Conservation (phyloP, 2,113 vertebrate genomes). For the Ovibos moschatus region DNA sequence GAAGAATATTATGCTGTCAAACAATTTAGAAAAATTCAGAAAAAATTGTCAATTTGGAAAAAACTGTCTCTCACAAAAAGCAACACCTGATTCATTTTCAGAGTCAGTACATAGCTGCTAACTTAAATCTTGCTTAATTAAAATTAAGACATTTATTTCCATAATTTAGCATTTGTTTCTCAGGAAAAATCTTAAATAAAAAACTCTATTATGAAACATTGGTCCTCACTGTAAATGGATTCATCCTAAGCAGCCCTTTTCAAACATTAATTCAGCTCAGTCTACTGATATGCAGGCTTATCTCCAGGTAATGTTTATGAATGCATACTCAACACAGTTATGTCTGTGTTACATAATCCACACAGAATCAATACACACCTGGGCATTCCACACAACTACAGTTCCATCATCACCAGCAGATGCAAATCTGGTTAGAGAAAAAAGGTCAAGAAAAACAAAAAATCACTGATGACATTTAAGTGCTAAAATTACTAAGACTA, state of each 20-base stretch:
- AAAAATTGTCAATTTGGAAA: neutral
- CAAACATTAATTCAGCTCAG: neutral
- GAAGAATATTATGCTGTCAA: neutral
- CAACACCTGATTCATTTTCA: constrained; percentile 10
- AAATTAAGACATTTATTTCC: constrained; percentile 33
- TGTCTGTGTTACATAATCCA: neutral
- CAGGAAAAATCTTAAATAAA: neutral
- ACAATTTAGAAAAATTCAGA: neutral
- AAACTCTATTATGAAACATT: constrained; percentile 27
- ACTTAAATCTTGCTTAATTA: constrained; percentile 4
- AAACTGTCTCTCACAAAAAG: neutral
- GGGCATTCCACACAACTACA: constrained; percentile 91
- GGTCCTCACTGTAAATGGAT: neutral
- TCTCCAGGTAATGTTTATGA: neutral
- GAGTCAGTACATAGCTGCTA: neutral
- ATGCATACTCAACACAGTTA: neutral
- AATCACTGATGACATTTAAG: neutral
- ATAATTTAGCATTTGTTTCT: constrained; percentile 26
- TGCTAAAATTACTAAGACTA: constrained; percentile 9
- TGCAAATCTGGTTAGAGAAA: constrained; percentile 86
- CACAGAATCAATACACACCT: constrained; percentile 81
- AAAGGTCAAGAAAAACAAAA: constrained; percentile 29
- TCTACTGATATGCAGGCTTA: neutral
- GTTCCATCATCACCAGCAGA: constrained; percentile 96
- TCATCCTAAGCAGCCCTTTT: neutral